Percentiles rank a stretch among this genome's conserved stretches.
Evolutionary conservation across 2,113 vertebrate species (phyloP).

Genomic region (Rhipidura dahli): DNA sequence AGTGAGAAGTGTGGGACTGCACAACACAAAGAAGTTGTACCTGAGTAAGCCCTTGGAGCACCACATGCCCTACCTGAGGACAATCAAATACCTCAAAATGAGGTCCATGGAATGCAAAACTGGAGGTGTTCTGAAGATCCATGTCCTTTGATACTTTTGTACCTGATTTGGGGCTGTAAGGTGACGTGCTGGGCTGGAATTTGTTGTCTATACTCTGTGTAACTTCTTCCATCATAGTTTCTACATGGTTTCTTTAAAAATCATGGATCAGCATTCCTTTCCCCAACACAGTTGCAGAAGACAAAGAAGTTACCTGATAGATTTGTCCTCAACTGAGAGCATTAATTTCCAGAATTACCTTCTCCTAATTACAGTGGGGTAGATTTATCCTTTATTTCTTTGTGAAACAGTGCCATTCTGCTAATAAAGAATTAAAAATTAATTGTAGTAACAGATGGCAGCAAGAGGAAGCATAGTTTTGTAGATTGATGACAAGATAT

Average conservation of each 20-base stretch:
- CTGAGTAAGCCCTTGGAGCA: background rate
- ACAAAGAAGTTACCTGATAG: background rate
- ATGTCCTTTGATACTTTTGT: background rate
- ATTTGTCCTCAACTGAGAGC: background rate
- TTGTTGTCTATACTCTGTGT: background rate
- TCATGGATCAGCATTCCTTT: fast-evolving
- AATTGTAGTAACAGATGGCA: background rate
- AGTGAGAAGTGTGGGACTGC: background rate
- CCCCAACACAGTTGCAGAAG: background rate
- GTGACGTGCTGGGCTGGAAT: background rate
- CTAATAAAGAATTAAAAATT: background rate
- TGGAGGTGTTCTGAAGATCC: background rate
- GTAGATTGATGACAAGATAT: background rate
- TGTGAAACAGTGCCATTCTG: background rate
- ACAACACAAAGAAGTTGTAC: background rate
- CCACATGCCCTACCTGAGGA: background rate
- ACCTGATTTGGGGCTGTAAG: background rate
- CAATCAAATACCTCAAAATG: background rate
- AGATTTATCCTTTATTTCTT: background rate
- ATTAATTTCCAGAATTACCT: background rate
- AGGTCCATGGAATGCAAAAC: background rate
- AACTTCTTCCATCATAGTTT: background rate
- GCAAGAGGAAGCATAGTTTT: background rate
- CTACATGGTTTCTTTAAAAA: background rate
- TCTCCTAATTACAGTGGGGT: background rate